Evolutionary conservation across 2,113 vertebrate species (phyloP).

Genomic region (Corapipo altera): DNA sequence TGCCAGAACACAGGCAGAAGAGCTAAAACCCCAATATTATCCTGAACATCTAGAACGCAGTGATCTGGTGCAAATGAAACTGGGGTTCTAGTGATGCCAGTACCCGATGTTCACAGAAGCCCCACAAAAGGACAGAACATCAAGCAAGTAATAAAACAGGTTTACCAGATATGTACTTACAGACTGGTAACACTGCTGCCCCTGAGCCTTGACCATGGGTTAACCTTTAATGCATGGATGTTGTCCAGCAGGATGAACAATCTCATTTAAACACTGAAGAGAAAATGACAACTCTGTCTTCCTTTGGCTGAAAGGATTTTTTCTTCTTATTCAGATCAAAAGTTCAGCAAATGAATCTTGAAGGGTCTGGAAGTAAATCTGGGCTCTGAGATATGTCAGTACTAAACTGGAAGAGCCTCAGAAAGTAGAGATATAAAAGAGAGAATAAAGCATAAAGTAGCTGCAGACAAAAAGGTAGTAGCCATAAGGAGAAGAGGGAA

Average conservation of each 20-base stretch:
- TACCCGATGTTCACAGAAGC: not conserved
- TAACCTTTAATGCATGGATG: not conserved
- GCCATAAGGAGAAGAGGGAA: not conserved
- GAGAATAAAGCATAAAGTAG: not conserved
- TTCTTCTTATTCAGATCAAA: not conserved
- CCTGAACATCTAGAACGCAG: not conserved
- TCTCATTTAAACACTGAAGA: not conserved
- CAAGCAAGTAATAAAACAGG: not conserved
- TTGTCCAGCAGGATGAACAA: not conserved
- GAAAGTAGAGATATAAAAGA: not conserved
- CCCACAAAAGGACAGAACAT: not conserved
- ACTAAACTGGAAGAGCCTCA: not conserved
- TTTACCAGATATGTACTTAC: not conserved
- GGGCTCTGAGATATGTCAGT: not conserved
- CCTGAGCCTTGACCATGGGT: not conserved
- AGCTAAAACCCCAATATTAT: not conserved
- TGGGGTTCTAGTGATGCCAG: not conserved
- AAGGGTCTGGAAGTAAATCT: not conserved
- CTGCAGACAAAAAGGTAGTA: not conserved
- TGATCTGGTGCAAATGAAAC: not conserved
- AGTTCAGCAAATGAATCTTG: not conserved
- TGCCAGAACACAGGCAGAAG: not conserved
- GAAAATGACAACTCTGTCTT: not conserved
- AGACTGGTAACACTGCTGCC: not conserved
- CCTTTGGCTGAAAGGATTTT: not conserved